A percentile compares a stretch with the other conserved stretches of the same genome.
phyloP scores from a whole-genome alignment of 2,113 vertebrate genomes.

The Gavia stellata region DNA sequence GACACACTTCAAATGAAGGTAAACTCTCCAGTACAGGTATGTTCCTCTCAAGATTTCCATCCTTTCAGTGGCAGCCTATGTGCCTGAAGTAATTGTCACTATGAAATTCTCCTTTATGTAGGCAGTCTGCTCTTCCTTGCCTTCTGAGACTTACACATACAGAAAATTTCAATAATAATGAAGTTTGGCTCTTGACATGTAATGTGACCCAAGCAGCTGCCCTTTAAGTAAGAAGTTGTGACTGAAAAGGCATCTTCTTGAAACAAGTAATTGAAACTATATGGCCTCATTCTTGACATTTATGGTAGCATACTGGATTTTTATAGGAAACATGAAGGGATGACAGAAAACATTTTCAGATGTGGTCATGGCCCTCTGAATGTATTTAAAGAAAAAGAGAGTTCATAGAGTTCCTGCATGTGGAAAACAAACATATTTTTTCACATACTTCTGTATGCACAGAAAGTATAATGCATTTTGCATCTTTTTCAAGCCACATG shows the following conservation, averaged over 20 bases:
- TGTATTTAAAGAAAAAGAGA: not conserved
- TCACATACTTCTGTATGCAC: not conserved
- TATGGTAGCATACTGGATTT: slow-evolving; percentile 7
- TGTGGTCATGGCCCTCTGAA: not conserved
- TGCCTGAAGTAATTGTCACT: not conserved
- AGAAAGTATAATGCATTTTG: not conserved
- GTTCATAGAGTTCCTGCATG: not conserved
- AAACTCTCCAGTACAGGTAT: not conserved
- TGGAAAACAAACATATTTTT: slow-evolving; percentile 1
- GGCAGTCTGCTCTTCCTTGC: not conserved
- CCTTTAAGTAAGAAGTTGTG: slow-evolving; percentile 1
- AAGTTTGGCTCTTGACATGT: not conserved
- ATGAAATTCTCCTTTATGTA: not conserved
- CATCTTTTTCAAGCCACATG: not conserved
- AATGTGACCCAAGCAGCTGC: slow-evolving; percentile 18
- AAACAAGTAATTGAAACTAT: slow-evolving; percentile 54
- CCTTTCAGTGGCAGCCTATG: not conserved
- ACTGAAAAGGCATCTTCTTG: slow-evolving; percentile 50
- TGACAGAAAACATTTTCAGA: slow-evolving; percentile 34
- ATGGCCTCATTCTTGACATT: slow-evolving; percentile 37
- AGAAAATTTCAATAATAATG: not conserved
- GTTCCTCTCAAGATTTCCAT: not conserved
- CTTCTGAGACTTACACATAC: not conserved
- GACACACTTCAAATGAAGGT: not conserved
- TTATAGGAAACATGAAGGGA: slow-evolving; percentile 14